phyloP scores from a whole-genome alignment of 1,140 invertebrate genomes.

The Neuroterus valhalla region DNA sequence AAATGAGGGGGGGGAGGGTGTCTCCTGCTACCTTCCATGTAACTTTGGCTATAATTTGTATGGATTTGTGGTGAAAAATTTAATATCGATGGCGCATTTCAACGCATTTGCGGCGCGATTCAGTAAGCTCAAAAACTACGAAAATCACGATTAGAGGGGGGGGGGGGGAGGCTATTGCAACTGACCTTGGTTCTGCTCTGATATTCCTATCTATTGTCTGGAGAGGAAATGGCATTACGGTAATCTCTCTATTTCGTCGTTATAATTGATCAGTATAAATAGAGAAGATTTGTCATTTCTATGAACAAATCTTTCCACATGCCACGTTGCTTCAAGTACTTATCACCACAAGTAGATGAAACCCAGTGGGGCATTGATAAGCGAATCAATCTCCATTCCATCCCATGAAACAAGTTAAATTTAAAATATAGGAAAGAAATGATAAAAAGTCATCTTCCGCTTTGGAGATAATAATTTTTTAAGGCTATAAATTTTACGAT shows the following conservation, averaged over 20 bases:
- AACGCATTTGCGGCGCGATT: too few species aligned
- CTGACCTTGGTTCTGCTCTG: neutral
- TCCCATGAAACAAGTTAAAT: neutral
- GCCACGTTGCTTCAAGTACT: neutral
- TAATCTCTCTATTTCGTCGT: neutral
- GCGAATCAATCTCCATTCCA: neutral
- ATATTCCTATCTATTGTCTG: neutral
- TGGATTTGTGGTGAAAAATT: too few species aligned
- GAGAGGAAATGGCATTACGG: neutral
- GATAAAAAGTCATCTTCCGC: neutral
- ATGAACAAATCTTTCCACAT: neutral
- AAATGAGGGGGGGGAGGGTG: too few species aligned
- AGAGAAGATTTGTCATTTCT: neutral
- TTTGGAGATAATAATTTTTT: neutral
- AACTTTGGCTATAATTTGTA: too few species aligned
- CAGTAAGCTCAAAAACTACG: too few species aligned
- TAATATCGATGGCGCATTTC: too few species aligned
- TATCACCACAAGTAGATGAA: neutral
- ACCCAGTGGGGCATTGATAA: neutral
- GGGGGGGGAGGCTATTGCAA: too few species aligned
- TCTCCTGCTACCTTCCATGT: too few species aligned
- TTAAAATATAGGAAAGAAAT: neutral
- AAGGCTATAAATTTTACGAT: neutral
- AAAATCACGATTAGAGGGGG: too few species aligned
- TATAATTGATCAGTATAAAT: constrained; percentile 15